Evolutionary conservation across 2,888 invertebrate genomes (phyloP), one percentile per base, ranked within the genome.

Genomic region (Therioaphis trifolii): DNA sequence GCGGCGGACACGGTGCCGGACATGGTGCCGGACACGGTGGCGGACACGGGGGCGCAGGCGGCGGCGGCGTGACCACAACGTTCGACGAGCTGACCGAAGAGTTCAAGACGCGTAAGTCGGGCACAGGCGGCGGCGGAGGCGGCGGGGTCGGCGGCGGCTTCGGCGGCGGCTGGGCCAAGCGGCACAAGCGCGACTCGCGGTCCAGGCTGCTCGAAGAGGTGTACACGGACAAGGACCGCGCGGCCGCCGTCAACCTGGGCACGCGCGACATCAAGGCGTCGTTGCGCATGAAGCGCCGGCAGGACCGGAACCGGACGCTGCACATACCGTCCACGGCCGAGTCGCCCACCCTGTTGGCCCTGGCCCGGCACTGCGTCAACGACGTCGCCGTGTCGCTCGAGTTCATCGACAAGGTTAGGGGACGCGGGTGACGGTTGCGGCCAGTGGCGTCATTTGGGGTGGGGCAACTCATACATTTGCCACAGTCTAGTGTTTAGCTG

Each of bases 211-310:
- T 85, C 85, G 95, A 95, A 86, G 96, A 96, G 87, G 89, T 94
- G 29, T 96, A 96, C 87, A 96, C 96, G 27, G 96, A 96, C 88
- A 96, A 96, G 87, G 96, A 96, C 88, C 90, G 96, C 9, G 96
- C 96, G 0, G 96, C 96, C 0, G 96, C 96, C 0, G 96, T 96
- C 21, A 94, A 95, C 87, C 88, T 94, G 91, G 95, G 95, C 0
- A 93, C 93, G n/a, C 93, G 92, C 85, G 96, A 96, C 88, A 96
- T 96, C 85, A 96, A 96, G 87, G 93, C 94, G 86, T 95, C 94
- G 52, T 89, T 96, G 85, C 94, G 92, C 87, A 90, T 94, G 86
- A 96, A 96, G 88, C 91, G 94, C 86, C 93, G 93, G 86, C 92
- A 94, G 85, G 95, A 95, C 87, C 91, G 94, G 40, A 93, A 92